A percentile compares a stretch with the other conserved stretches of the same genome.
Conservation (phyloP, 2,888 invertebrate species). For the Apocheima hispidaria region DNA sequence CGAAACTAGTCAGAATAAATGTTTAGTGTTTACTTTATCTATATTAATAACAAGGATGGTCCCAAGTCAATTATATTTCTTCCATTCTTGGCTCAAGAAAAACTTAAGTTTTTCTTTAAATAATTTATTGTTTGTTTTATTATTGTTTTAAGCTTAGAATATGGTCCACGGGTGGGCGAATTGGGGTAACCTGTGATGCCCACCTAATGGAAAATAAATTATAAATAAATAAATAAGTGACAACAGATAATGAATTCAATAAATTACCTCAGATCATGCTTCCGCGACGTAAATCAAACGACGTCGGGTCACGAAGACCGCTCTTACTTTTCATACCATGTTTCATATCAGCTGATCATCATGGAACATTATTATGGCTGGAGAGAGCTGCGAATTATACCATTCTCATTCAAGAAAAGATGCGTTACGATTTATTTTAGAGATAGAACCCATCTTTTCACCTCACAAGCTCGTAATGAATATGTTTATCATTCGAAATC, state of each 20-base stretch:
- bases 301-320: constrained; percentile 6
- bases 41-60: too few relatives aligned
- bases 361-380: constrained; percentile 1
- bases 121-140: too few relatives aligned
- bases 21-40: too few relatives aligned
- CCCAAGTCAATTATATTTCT: too few relatives aligned
- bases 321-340: constrained; percentile 14
- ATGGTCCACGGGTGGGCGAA: too few relatives aligned
- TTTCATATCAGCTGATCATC: constrained; percentile 9
- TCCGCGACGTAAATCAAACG: constrained; percentile 7
- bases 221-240: background rate
- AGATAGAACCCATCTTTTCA: background rate
- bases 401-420: constrained; percentile 4
- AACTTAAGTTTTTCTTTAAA: too few relatives aligned
- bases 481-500: too few relatives aligned
- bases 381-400: constrained; percentile 16
- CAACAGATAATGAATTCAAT: constrained; percentile 2
- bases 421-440: background rate
- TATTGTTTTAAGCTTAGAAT: too few relatives aligned
- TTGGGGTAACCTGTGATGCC: too few relatives aligned
- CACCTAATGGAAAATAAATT: too few relatives aligned
- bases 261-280: constrained; percentile 11
- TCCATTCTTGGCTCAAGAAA: too few relatives aligned
- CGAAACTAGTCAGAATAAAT: too few relatives aligned
- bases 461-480: background rate